A percentile compares a stretch with the other conserved stretches of the same genome.
Conservation (phyloP, 2,113 vertebrate genomes). For the Callipepla californica region DNA sequence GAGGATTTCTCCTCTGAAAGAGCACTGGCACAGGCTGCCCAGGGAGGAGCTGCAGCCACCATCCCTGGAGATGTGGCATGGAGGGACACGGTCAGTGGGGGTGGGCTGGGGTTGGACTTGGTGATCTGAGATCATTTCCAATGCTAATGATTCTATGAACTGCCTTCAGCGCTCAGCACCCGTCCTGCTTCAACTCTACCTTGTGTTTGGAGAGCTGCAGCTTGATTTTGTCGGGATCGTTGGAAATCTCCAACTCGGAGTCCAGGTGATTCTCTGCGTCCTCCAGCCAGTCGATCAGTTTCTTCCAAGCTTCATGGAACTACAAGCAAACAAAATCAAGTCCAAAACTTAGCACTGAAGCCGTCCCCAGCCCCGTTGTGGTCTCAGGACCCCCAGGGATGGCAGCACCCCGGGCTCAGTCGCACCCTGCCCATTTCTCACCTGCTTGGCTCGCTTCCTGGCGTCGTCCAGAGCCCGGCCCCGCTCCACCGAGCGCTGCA, state of each 20-base stretch:
- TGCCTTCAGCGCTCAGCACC: not conserved
- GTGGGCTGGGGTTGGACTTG: not conserved
- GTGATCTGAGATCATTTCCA: not conserved
- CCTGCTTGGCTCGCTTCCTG: constrained; percentile 97
- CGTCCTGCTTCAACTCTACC: constrained; percentile 72
- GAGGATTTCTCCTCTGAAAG: not conserved
- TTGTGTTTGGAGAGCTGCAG: constrained; percentile 96
- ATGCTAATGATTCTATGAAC: not conserved
- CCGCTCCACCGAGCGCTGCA: constrained; percentile 95
- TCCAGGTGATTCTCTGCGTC: constrained; percentile 96
- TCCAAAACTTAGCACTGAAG: not conserved
- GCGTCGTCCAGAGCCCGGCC: constrained; percentile 94
- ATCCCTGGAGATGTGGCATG: not conserved
- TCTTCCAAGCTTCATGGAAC: constrained; percentile 99
- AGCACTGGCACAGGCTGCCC: not conserved
- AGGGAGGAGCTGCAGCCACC: not conserved
- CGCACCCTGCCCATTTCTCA: constrained; percentile 40
- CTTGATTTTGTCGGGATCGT: constrained; percentile 99
- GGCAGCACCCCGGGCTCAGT: rapidly evolving
- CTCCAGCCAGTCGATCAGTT: constrained; percentile 95
- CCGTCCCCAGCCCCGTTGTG: not conserved
- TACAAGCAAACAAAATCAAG: constrained; percentile 56
- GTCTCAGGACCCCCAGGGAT: not conserved
- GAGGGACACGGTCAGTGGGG: not conserved
- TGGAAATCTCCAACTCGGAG: constrained; percentile 97